These are phyloP conservation scores for Pseudococcus viburni DNA, from an alignment of 2,888 invertebrate species.

Conservation along the genomic window DNA sequence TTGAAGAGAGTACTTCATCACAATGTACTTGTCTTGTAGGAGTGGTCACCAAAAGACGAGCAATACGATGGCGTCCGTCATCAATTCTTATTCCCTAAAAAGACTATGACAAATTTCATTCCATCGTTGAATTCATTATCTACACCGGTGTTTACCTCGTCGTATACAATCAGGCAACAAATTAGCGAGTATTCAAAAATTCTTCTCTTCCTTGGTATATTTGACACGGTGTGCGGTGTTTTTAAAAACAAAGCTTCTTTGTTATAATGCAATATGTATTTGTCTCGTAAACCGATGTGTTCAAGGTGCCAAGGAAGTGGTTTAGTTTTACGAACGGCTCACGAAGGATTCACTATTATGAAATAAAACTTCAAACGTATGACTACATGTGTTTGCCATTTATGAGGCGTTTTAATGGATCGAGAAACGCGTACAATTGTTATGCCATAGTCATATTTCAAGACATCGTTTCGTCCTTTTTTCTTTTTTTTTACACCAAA, in stretches of 20 bases:
- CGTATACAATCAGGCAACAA: constrained; percentile 1
- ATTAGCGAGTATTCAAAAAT: constrained; percentile 49
- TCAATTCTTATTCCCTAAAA: background rate
- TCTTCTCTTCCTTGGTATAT: background rate
- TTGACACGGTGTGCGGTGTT: background rate
- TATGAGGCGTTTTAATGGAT: constrained; percentile 54
- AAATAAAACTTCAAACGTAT: constrained; percentile 9
- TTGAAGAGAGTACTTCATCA: background rate
- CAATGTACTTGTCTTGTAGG: background rate
- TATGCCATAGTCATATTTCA: constrained; percentile 17
- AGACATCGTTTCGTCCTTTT: constrained; percentile 2
- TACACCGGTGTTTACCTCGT: background rate
- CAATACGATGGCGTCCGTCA: constrained; percentile 2
- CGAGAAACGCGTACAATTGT: constrained; percentile 15
- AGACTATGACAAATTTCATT: constrained; percentile 38
- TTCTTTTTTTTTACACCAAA: background rate
- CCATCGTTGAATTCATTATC: background rate
- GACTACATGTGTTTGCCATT: constrained; percentile 46
- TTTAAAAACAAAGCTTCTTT: constrained; percentile 45
- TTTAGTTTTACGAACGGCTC: background rate
- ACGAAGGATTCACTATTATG: constrained; percentile 32
- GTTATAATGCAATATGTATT: background rate
- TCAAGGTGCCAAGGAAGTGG: constrained; percentile 53
- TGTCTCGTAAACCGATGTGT: background rate
- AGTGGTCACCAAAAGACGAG: background rate